Evolutionary conservation across 2,113 vertebrate species (phyloP).

Genomic region (Pedionomus torquatus): DNA sequence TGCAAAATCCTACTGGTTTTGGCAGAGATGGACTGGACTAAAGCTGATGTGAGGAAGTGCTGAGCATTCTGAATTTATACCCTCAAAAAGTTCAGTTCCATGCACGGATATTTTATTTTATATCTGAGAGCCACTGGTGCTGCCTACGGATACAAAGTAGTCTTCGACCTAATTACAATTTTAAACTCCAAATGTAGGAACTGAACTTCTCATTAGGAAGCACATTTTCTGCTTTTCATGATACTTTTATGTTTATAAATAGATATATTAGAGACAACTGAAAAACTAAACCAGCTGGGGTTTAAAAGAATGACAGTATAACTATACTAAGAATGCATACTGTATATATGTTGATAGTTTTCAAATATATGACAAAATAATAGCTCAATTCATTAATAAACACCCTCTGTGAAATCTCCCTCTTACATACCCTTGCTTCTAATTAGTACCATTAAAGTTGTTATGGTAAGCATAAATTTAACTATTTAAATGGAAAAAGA

Average conservation of each 20-base stretch:
- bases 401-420: neutral
- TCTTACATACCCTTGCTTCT: neutral
- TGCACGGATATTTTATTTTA: neutral
- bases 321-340: neutral
- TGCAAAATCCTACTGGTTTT: neutral
- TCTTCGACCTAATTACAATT: conserved; percentile 6
- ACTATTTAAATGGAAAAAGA: neutral
- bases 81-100: neutral
- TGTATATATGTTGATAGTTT: neutral
- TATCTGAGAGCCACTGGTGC: neutral
- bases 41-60: neutral
- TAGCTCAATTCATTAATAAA: neutral
- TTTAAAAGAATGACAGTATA: neutral
- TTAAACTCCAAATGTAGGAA: neutral
- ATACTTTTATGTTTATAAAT: neutral
- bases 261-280: neutral
- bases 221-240: neutral
- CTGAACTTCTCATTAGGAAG: neutral
- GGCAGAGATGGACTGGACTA: neutral
- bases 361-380: neutral
- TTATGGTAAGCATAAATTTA: neutral
- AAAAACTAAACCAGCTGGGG: neutral
- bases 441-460: neutral
- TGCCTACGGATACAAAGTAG: neutral
- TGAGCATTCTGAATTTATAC: neutral